Base-by-base conservation (phyloP, 2,113 vertebrate genomes). In the Siniperca knerii region DNA sequence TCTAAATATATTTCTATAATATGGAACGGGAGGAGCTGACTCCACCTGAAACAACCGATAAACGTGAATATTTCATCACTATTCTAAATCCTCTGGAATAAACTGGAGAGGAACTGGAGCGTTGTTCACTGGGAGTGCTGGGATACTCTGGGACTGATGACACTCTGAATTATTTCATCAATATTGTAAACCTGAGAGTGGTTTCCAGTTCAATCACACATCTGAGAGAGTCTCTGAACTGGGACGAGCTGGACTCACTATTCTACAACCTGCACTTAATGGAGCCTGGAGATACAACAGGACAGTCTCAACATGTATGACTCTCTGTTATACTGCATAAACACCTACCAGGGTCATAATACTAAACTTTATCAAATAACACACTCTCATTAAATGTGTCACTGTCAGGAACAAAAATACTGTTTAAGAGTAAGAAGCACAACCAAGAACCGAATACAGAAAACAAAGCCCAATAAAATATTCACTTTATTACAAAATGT, bases 131-230 rank as follows among this genome's bases (percentile, higher is more conserved):
- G 61, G 68, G 58, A 79, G 44, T 6, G 29, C 48, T 61, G 61
- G 71, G 75, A 42, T 57, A 46, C 46, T 76, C 60, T 77, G 75
- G 79, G 50, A n/a, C 74, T 46, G 54, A 86, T 55, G 54, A 71
- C 64, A 57, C 69, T 78, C 23, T 46, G 48, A 20, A 65, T 58
- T 20, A 33, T 77, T 50, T 65, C 72, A 86, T 89, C 54, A 86
- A 83, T 86, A 80, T 83, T 86, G 71, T 69, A 73, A 64, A 62
- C 6, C 29, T 76, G 37, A 77, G 33, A 67, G 79, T 66, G 79
- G 61, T 58, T 81, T 67, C 70, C 77, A 60, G 52, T 79, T 52
- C 74, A 62, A 21, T 23, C n/a, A 13, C 70, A 40, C 18, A 8
- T 46, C 44, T 37, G n/a, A 25, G 12, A 50, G 73, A 4, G 46